phyloP scores from a whole-genome alignment of 2,113 vertebrate genomes.

The Mionectes macconnelli region DNA sequence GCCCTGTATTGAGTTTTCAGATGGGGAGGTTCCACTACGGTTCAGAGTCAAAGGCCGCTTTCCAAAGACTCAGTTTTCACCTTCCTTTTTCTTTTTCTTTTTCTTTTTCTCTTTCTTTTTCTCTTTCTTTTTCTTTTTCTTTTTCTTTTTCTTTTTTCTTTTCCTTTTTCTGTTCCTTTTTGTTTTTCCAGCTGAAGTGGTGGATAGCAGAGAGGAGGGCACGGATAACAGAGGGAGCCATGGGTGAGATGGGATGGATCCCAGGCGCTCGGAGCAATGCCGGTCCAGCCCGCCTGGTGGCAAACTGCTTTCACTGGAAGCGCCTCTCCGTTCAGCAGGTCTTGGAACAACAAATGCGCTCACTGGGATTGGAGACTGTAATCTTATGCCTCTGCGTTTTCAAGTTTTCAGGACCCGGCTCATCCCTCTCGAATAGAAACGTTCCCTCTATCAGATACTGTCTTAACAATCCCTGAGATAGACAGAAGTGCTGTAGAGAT shows the following conservation, averaged over 20 bases:
- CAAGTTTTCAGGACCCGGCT: not conserved
- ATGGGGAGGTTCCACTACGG: not conserved
- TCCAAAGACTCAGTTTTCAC: not conserved
- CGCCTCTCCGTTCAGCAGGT: not conserved
- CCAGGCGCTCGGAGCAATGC: conserved; percentile 21
- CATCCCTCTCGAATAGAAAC: not conserved
- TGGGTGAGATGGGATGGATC: not conserved
- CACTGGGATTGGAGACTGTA: not conserved
- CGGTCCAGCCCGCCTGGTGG: conserved; percentile 63
- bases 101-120: too few species aligned
- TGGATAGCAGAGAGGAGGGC: not conserved
- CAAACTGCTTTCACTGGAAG: conserved; percentile 59
- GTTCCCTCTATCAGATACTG: not conserved
- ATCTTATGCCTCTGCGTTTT: not conserved
- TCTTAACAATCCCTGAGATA: not conserved
- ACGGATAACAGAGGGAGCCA: rapidly evolving
- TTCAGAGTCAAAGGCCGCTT: not conserved
- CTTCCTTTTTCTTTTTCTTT: not conserved
- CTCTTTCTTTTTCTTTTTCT: too few species aligned
- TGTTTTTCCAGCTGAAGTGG: not conserved
- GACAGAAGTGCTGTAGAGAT: not conserved
- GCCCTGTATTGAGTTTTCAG: not conserved
- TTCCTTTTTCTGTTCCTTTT: too few species aligned
- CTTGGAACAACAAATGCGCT: not conserved
- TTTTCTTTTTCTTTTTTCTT: too few species aligned